Conservation (phyloP, 2,113 vertebrate species). For the Eleginops maclovinus region DNA sequence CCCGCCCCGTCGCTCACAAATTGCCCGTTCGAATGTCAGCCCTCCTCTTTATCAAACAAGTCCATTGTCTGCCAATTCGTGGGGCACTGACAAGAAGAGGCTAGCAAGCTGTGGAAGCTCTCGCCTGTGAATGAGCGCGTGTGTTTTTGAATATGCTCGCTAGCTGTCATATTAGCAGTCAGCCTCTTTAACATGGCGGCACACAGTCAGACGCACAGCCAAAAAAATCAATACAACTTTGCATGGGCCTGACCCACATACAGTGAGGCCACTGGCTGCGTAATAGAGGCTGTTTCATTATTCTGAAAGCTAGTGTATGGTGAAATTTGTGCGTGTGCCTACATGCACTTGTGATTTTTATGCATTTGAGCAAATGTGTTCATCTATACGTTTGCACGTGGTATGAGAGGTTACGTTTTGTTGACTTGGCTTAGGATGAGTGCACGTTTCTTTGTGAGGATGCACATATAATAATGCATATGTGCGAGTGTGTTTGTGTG, state of each 20-base stretch:
- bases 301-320: constrained; percentile 27
- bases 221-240: constrained; percentile 85
- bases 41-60: constrained; percentile 80
- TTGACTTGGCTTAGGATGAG: constrained; percentile 10
- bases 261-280: constrained; percentile 62
- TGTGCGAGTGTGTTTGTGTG: constrained; percentile 24
- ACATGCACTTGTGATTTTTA: constrained; percentile 13
- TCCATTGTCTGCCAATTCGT: constrained; percentile 78
- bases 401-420: constrained; percentile 16
- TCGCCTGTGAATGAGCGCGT: constrained; percentile 51
- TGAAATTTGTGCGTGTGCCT: background rate
- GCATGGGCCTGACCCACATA: constrained; percentile 85
- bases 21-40: constrained; percentile 81
- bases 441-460: constrained; percentile 34
- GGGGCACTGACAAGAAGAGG: constrained; percentile 72
- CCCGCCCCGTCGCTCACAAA: constrained; percentile 76
- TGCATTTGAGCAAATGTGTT: background rate
- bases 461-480: constrained; percentile 6
- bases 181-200: constrained; percentile 69
- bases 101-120: constrained; percentile 63
- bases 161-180: constrained; percentile 64
- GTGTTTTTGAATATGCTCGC: constrained; percentile 41
- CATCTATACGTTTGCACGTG: background rate
- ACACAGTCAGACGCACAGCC: constrained; percentile 69
- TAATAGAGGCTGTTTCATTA: constrained; percentile 55